Base-by-base conservation (phyloP, 1,140 invertebrate species). In the Leptinotarsa defecta region DNA sequence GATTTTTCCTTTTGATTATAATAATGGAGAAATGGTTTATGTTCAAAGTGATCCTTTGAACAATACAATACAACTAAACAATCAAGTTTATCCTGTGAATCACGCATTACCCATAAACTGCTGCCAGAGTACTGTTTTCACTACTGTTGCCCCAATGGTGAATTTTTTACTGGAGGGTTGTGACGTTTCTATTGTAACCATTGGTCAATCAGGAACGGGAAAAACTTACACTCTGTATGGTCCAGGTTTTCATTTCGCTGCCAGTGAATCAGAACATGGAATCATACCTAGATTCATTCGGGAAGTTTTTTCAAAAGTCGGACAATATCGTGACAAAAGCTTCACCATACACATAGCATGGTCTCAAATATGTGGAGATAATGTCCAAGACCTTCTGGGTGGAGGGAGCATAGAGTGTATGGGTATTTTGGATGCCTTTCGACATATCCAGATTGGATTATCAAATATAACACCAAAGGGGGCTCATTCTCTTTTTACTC, bases 191-290 rank as follows among this genome's bases (percentile, higher is more conserved):
- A 89, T 94, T 62, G 89, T 94, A 43, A 91, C 93, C 15, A 93
- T 94, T 84, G 94, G 94, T 1, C 94, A 95, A 84, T 88, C 89
- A 20, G 91, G 90, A 17, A 91, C 91, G 78, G 94, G 94, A 4
- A 95, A 95, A 86, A 93, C 92, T 3, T 94, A 92, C 80, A 92
- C 93, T 2, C 87, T 95, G 73, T 91, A 93, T 82, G 94, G 94
- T 13, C 91, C 92, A 82, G 91, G 90, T 49, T 88, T 91, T 80
- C 89, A 92, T 80, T 91, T 89, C 80, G 89, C 90, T 27, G 88
- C 89, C 76, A 90, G 88, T 82, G 92, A 94, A 82, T 88, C 90
- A 78, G 92, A 94, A 78, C 90, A 92, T 86, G 94, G 93, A 34
- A 89, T 94, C 27, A 89, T 95, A 57, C 93, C 93, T 48, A 86